phyloP scores from a whole-genome alignment of 1,140 invertebrate species.

The Cotesia glomerata region DNA sequence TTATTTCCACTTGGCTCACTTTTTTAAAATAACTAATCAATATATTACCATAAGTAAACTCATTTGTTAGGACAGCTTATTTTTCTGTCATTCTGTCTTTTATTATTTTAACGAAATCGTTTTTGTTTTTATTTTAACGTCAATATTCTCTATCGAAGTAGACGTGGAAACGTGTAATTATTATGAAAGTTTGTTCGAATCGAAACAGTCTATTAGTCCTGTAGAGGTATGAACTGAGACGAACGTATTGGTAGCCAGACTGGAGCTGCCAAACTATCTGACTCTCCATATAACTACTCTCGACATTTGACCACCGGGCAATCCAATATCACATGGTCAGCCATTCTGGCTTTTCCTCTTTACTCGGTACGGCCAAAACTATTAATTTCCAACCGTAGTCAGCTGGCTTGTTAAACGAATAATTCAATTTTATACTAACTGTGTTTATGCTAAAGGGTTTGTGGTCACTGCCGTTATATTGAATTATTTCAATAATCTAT shows the following conservation, averaged over 20 bases:
- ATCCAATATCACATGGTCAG: conserved; percentile 49
- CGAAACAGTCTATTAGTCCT: conserved; percentile 50
- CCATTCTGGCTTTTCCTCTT: conserved; percentile 28
- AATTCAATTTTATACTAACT: conserved; percentile 26
- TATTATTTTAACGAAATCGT: too few relatives aligned
- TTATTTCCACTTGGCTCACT: too few relatives aligned
- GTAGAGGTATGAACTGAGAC: conserved; percentile 29
- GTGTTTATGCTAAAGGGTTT: background rate
- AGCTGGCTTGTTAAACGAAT: conserved; percentile 24
- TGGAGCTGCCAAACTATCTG: conserved; percentile 36
- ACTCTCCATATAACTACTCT: background rate
- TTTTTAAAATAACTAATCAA: too few relatives aligned
- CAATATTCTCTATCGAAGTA: background rate
- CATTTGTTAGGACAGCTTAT: too few relatives aligned
- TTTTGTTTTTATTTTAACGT: too few relatives aligned
- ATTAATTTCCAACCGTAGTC: conserved; percentile 54
- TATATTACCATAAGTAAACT: too few relatives aligned
- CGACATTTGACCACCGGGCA: conserved; percentile 35
- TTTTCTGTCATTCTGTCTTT: too few relatives aligned
- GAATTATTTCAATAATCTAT: background rate
- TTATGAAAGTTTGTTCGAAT: conserved; percentile 43
- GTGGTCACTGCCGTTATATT: background rate
- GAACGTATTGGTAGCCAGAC: conserved; percentile 44
- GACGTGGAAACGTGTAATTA: conserved; percentile 45
- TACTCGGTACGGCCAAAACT: conserved; percentile 49